Percentiles rank a stretch among this genome's conserved stretches.
phyloP scores from a whole-genome alignment of 2,797 vertebrate species.

The Sebastolobus altivelis region DNA sequence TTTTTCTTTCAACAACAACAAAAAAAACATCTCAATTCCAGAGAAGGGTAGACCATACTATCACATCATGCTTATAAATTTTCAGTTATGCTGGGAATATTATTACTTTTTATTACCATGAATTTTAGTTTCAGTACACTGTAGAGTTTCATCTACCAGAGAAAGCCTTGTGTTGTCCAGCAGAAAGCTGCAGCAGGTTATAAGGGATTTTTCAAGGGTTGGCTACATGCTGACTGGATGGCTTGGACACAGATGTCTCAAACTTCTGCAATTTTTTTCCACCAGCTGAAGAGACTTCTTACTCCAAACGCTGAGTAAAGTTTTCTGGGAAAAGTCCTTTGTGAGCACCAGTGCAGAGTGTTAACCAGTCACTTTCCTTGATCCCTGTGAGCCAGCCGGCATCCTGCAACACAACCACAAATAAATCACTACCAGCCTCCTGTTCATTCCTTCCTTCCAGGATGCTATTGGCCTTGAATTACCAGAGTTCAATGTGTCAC shows the following conservation, averaged over 20 bases:
- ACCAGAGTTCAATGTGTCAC: background rate
- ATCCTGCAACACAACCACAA: constrained; percentile 83
- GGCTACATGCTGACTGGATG: constrained; percentile 76
- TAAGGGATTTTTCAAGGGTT: constrained; percentile 38
- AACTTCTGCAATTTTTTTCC: constrained; percentile 34
- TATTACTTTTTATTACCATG: constrained; percentile 53
- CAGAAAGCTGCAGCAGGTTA: constrained; percentile 64
- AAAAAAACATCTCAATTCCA: constrained; percentile 74
- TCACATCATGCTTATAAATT: constrained; percentile 79
- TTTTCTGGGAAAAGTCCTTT: constrained; percentile 98
- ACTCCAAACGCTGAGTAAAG: constrained; percentile 90
- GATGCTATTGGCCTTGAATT: background rate
- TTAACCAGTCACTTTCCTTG: constrained; percentile 92
- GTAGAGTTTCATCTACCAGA: constrained; percentile 23
- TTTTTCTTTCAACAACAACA: constrained; percentile 69
- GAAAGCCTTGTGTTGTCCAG: constrained; percentile 61
- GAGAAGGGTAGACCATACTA: constrained; percentile 75
- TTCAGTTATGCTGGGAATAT: constrained; percentile 64
- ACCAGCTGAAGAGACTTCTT: constrained; percentile 37
- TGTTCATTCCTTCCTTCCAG: background rate
- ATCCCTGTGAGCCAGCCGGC: constrained; percentile 97
- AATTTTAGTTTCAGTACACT: constrained; percentile 26
- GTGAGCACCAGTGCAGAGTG: constrained; percentile 83
- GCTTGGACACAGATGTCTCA: constrained; percentile 66
- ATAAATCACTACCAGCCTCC: background rate